A percentile compares a stretch with the other conserved stretches of the same genome.
phyloP scores from a whole-genome alignment of 2,797 vertebrate genomes.

The Steatocranus sp. region DNA sequence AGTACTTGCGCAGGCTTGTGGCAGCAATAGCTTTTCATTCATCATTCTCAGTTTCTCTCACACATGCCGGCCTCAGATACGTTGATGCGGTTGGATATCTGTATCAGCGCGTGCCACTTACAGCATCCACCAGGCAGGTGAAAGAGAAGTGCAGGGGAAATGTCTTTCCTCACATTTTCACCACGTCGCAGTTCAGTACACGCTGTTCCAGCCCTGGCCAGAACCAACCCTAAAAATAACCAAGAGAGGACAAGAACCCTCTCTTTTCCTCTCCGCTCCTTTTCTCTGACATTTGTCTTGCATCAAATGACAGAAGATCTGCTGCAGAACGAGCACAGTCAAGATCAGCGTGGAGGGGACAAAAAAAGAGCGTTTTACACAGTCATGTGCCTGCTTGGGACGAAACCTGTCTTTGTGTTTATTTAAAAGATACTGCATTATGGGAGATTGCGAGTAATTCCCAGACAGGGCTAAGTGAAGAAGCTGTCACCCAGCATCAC shows the following conservation, averaged over 20 bases:
- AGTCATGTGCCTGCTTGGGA: not conserved
- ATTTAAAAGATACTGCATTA: not conserved
- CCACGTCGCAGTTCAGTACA: constrained; percentile 39
- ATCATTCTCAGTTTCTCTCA: constrained; percentile 5
- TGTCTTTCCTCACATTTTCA: constrained; percentile 37
- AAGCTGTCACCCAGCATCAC: not conserved
- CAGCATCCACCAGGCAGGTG: constrained; percentile 46
- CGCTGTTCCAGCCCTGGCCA: constrained; percentile 55
- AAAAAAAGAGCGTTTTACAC: not conserved
- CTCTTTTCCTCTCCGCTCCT: not conserved
- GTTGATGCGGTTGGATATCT: constrained; percentile 7
- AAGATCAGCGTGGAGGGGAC: not conserved
- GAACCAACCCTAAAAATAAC: constrained; percentile 68
- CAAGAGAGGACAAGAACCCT: constrained; percentile 32
- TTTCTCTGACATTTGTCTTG: constrained; percentile 19
- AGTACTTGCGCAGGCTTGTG: not conserved
- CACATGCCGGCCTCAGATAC: not conserved
- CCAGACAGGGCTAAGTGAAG: not conserved
- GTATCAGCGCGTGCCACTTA: constrained; percentile 35
- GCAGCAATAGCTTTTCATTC: constrained; percentile 33
- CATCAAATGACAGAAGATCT: constrained; percentile 34
- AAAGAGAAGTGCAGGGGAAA: constrained; percentile 20
- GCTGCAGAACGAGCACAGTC: not conserved
- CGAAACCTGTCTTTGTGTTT: not conserved
- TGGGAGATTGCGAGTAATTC: not conserved